Evolutionary conservation across 2,113 vertebrate species (phyloP).

Genomic region (Girardinichthys multiradiatus): DNA sequence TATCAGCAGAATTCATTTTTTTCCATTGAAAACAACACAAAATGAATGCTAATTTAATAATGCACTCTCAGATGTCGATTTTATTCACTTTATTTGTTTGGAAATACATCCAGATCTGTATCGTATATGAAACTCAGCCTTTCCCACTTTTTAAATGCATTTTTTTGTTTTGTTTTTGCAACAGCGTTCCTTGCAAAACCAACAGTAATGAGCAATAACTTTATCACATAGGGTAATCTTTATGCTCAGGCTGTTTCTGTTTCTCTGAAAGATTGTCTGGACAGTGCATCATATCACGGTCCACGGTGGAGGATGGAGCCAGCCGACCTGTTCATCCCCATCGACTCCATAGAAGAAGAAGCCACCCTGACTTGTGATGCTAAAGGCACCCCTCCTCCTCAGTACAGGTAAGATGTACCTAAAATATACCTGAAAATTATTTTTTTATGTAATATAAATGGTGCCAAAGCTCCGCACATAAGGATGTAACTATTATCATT

Average conservation of each 20-base stretch:
- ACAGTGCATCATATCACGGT: slow-evolving; percentile 78
- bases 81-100: background rate
- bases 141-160: background rate
- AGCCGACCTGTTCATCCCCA: slow-evolving; percentile 78
- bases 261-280: slow-evolving; percentile 73
- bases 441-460: background rate
- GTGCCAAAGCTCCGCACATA: background rate
- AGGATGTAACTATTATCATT: background rate
- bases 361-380: slow-evolving; percentile 80
- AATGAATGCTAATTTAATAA: background rate
- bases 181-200: background rate
- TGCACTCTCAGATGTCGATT: background rate
- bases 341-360: slow-evolving; percentile 79
- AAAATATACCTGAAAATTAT: background rate
- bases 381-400: slow-evolving; percentile 75
- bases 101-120: background rate
- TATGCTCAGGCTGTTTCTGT: slow-evolving; percentile 21
- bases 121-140: background rate
- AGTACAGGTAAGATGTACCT: slow-evolving; percentile 74
- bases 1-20: no score
- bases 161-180: background rate
- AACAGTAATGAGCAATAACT: background rate
- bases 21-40: background rate
- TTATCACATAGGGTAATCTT: slow-evolving; percentile 6
- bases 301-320: slow-evolving; percentile 84